Percentiles rank a stretch among this genome's conserved stretches.
These are phyloP conservation scores for Passer domesticus DNA, from an alignment of 2,113 vertebrate species.

Conservation along the genomic window DNA sequence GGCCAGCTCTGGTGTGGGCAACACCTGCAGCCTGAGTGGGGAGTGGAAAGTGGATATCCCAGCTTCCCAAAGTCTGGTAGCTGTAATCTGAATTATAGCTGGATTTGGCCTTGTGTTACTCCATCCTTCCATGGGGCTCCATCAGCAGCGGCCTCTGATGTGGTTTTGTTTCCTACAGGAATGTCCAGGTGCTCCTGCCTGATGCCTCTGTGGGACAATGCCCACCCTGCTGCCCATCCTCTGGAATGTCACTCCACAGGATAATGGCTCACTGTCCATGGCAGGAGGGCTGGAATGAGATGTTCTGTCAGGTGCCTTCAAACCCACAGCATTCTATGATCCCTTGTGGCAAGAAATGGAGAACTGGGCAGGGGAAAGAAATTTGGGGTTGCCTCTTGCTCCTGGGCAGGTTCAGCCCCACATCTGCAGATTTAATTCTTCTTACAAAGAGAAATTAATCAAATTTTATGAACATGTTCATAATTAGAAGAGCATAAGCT, in stretches of 20 bases:
- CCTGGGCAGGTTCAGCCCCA: background rate
- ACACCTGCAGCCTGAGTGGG: background rate
- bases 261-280: accelerated
- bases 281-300: background rate
- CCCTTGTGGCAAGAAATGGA: accelerated
- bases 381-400: background rate
- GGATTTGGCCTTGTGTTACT: accelerated
- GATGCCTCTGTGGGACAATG: background rate
- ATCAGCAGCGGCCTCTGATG: background rate
- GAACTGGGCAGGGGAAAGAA: background rate
- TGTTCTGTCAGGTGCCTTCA: background rate
- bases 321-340: background rate
- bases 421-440: background rate
- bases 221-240: background rate
- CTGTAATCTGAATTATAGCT: background rate
- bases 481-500: background rate
- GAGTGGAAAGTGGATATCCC: background rate
- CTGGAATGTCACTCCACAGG: background rate
- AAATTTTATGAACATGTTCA: background rate
- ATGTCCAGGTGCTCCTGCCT: background rate
- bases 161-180: background rate
- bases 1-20: background rate
- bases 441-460: background rate
- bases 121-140: accelerated
- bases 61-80: background rate